Base-by-base conservation (phyloP, 2,113 vertebrate genomes). In the Engystomops pustulosus region DNA sequence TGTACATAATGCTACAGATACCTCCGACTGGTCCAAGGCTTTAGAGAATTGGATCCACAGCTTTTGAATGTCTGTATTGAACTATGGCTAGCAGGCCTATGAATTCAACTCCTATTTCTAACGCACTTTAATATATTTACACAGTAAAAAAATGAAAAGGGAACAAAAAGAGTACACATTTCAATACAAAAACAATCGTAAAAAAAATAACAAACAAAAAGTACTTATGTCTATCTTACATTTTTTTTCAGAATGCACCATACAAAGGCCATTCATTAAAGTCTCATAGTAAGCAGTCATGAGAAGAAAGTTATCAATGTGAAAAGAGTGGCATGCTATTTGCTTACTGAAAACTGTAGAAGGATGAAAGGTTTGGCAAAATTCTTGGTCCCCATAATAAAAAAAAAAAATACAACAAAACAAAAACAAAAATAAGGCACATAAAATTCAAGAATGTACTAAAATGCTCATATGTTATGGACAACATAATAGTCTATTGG, bases 341-440 rank as follows among this genome's bases (percentile, higher is more conserved):
- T 38, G 85, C 83, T 72, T 53, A 88, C 86, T 81, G 0, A 38
- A 25, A 44, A 77, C 83, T 87, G 87, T 80, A 72, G 84, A 62
- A 55, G 74, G 58, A 69, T 68, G 30, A 62, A 72, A 65, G 90
- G 90, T 89, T 90, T 94, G 95, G 93, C 93, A 93, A 96, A 93
- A 91, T 89, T 93, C 88, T 91, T 93, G 91, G 89, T 92, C 90
- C 92, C 90, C 87, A 80, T 89, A 67, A 81, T 90, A 79, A 88
- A 88, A 88, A 91, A 91, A 89, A 95, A 95, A 87, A 90, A 89
- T 7, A 36, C 14, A 3, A 90, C 76, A 87, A 88, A 88, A 2
- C 91, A 91, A 89, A 95, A 95, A 87, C 90, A 89, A 94, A 93
- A 95, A 93, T 98, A 98, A 99, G 97, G 97, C 98, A 98, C 96